These are phyloP conservation scores for Baccha elongata DNA, from an alignment of 2,888 invertebrate genomes.

Conservation along the genomic window DNA sequence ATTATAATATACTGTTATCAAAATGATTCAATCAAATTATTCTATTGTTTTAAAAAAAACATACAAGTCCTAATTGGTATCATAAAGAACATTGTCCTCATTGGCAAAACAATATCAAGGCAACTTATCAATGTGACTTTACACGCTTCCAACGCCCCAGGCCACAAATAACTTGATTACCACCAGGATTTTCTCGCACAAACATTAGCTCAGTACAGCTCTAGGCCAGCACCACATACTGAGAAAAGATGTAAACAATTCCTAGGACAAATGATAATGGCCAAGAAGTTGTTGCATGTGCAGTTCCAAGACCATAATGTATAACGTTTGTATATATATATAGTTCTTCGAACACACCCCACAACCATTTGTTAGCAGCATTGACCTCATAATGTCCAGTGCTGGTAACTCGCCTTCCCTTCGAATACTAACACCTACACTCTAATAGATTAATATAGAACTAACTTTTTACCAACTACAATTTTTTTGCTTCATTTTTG, in stretches of 20 bases:
- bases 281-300: slow-evolving; percentile 66
- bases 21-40: background rate
- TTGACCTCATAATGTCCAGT: slow-evolving; percentile 68
- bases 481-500: slow-evolving; percentile 1
- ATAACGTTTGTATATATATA: background rate
- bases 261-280: slow-evolving; percentile 65
- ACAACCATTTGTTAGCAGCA: slow-evolving; percentile 63
- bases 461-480: slow-evolving; percentile 31
- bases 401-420: slow-evolving; percentile 12
- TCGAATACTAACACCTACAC: slow-evolving; percentile 18
- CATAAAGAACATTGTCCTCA: slow-evolving; percentile 1
- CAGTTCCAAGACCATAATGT: slow-evolving; percentile 37
- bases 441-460: slow-evolving; percentile 65
- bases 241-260: slow-evolving; percentile 57
- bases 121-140: slow-evolving; percentile 33
- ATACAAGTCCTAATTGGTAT: slow-evolving; percentile 4
- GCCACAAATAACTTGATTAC: slow-evolving; percentile 45
- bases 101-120: slow-evolving; percentile 12
- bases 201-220: slow-evolving; percentile 32
- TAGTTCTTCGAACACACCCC: slow-evolving; percentile 51
- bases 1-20: no score
- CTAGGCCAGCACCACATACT: slow-evolving; percentile 4
- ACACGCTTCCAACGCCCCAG: slow-evolving; percentile 29
- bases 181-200: slow-evolving; percentile 24
- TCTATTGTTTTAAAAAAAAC: background rate